These are phyloP conservation scores for Nomada flava DNA, from an alignment of 2,888 invertebrate genomes.

Conservation along the genomic window DNA sequence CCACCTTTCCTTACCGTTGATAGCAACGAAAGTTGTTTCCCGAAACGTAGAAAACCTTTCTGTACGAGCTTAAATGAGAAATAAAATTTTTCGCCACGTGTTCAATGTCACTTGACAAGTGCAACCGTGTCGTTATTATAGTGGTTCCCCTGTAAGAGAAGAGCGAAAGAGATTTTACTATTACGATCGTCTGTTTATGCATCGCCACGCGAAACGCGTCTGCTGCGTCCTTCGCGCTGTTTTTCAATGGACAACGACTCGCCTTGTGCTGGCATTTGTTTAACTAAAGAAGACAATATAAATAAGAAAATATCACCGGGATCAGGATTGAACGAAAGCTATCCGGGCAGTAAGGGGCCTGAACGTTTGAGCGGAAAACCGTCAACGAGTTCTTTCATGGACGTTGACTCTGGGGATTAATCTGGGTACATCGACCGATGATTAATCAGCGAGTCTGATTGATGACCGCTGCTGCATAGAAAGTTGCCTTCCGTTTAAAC, in stretches of 20 bases:
- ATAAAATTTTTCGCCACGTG: no score
- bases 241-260: conserved; percentile 34
- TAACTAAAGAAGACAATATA: not conserved
- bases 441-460: conserved; percentile 22
- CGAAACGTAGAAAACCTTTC: no score
- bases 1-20: no score
- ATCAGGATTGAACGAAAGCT: conserved; percentile 15
- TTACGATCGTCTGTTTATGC: conserved; percentile 8
- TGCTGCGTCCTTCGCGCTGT: conserved; percentile 6
- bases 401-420: conserved; percentile 26
- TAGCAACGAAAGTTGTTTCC: no score
- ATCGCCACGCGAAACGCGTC: conserved; percentile 37
- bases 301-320: conserved; percentile 43
- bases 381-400: conserved; percentile 42
- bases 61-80: no score
- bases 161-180: no score
- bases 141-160: no score
- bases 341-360: conserved; percentile 16
- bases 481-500: no score
- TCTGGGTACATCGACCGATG: conserved; percentile 22
- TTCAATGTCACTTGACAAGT: no score
- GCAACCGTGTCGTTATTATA: no score
- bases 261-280: not conserved
- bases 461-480: not conserved
- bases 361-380: conserved; percentile 15